These are phyloP conservation scores for Microctenopoma stevenorrisi DNA, from an alignment of 2,797 vertebrate genomes.

Conservation along the genomic window DNA sequence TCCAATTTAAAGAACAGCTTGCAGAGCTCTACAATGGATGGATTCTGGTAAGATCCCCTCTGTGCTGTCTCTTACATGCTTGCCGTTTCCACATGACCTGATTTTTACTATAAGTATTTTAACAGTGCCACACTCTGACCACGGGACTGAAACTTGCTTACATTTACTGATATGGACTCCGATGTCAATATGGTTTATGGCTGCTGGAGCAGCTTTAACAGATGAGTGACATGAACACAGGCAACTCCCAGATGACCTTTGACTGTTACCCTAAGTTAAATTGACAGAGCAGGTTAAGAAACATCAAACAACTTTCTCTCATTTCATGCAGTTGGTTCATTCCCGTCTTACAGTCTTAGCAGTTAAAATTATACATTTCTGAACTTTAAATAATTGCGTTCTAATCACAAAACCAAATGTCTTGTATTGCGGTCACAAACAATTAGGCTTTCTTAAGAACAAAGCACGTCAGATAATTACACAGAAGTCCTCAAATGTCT, in stretches of 20 bases:
- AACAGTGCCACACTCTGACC: constrained; percentile 25
- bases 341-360: not conserved
- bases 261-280: constrained; percentile 8
- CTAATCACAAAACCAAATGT: not conserved
- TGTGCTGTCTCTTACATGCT: constrained; percentile 21
- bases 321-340: not conserved
- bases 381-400: not conserved
- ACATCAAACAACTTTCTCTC: not conserved
- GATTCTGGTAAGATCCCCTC: constrained; percentile 90
- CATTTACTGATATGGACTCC: constrained; percentile 39
- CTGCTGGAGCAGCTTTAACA: constrained; percentile 17
- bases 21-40: constrained; percentile 92
- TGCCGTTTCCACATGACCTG: constrained; percentile 9
- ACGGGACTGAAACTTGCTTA: constrained; percentile 8
- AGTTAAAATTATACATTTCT: not conserved
- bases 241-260: constrained; percentile 22
- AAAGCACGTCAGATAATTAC: not conserved
- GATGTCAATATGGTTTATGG: constrained; percentile 31
- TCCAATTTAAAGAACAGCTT: constrained; percentile 91
- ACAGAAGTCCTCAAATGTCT: not conserved
- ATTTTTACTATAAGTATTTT: constrained; percentile 29
- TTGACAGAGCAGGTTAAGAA: not conserved
- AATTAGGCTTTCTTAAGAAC: not conserved
- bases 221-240: not conserved
- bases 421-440: not conserved